Evolutionary conservation across 2,888 invertebrate species (phyloP), one percentile per base, ranked within the genome.

Genomic region (Volucella zonaria): DNA sequence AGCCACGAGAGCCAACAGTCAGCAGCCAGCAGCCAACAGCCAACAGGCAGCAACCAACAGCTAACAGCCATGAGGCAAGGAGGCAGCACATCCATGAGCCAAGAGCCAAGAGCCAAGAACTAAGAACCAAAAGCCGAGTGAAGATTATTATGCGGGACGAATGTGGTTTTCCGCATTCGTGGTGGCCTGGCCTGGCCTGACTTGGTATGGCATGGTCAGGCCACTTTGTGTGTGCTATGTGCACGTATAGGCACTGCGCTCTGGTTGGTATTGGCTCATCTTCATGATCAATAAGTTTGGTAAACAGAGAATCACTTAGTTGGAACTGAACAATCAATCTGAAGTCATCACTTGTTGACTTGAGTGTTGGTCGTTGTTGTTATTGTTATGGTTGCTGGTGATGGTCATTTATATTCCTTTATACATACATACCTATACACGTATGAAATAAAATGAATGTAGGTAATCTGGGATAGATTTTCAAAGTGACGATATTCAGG

Each of bases 261-360:
- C 83, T 68, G 75, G 73, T 83, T 83, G 86, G 82, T 79, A 79
- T 86, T 86, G 83, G 83, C 86, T 83, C 86, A 83, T 86, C 83
- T 86, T 85, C 86, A 86, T 74, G 86, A 83, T 86, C 86, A 83
- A 86, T 86, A 85, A 83, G 86, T 81, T 81, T 78, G 80, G 83
- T 80, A 83, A 83, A 85, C 85, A 85, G 80, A 81, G 85, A 85
- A 85, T 85, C 85, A 85, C 85, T 85, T 85, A 85, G 85, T 85
- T 85, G 85, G 85, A 80, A 85, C 85, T 81, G 85, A 85, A 81
- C 85, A 85, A 85, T 85, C 85, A 85, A 85, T 85, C 85, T 85
- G 81, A 73, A 85, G 85, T 68, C 81, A 85, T 85, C 85, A 85
- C 85, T 85, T 85, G 85, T 85, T 85, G 85, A 85, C 85, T 85